Evolutionary conservation across 2,113 vertebrate genomes (phyloP).

Genomic region (Protobothrops mucrosquamatus): DNA sequence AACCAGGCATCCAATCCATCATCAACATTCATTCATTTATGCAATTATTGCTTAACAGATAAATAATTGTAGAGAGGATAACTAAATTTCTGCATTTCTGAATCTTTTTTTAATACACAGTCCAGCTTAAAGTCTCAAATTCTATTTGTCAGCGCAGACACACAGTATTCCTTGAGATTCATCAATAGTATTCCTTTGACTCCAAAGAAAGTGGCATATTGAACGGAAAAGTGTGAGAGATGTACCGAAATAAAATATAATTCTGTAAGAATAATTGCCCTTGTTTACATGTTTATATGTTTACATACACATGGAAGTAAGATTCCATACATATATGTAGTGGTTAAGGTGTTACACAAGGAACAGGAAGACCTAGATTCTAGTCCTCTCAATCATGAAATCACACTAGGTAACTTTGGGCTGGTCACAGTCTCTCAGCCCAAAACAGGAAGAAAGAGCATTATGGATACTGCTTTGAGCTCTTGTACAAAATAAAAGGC

Average conservation of each 20-base stretch:
- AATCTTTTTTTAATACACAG: neutral
- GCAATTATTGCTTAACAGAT: neutral
- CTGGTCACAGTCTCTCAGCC: neutral
- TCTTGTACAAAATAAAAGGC: neutral
- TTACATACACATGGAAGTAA: neutral
- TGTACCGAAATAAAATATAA: neutral
- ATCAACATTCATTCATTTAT: neutral
- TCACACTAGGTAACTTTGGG: neutral
- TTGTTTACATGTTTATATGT: neutral
- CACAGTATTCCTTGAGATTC: neutral
- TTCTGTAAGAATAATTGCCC: neutral
- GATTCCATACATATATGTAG: neutral
- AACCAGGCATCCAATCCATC: neutral
- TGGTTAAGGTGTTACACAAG: neutral
- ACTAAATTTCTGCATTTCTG: neutral
- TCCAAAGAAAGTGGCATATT: neutral
- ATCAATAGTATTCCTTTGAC: neutral
- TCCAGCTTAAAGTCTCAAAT: neutral
- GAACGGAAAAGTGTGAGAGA: neutral
- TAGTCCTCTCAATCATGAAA: neutral
- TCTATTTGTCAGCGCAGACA: neutral
- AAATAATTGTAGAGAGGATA: neutral
- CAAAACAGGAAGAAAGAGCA: neutral
- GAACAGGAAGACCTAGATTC: neutral
- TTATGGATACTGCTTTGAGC: neutral